Percentiles rank a stretch among this genome's conserved stretches.
phyloP scores from a whole-genome alignment of 2,113 vertebrate genomes.

The Rhinichthys klamathensis region DNA sequence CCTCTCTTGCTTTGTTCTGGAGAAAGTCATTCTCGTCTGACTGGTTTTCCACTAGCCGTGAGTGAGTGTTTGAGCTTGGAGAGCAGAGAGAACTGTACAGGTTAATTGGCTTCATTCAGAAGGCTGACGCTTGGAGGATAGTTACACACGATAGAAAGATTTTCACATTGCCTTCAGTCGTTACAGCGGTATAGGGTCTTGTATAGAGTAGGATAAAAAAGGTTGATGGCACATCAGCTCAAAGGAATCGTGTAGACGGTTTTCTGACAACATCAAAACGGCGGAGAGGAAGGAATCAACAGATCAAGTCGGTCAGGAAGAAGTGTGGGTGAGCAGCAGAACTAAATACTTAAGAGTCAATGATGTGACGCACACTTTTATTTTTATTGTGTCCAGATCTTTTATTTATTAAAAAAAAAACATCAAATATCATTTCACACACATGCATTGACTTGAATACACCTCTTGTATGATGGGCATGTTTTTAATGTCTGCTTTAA shows the following conservation, averaged over 20 bases:
- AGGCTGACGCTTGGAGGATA: background rate
- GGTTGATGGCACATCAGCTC: background rate
- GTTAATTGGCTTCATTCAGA: background rate
- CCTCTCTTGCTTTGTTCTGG: conserved; percentile 27
- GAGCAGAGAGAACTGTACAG: background rate
- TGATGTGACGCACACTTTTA: no score
- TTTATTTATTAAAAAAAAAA: no score
- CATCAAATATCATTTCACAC: no score
- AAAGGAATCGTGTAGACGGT: background rate
- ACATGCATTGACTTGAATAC: no score
- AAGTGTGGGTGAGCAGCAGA: background rate
- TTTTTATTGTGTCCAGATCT: no score
- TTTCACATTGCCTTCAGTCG: background rate
- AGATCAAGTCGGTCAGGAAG: background rate
- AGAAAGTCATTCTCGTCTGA: conserved; percentile 37
- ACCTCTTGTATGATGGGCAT: no score
- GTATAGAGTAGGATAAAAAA: background rate
- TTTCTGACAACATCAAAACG: background rate
- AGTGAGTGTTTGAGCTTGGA: background rate
- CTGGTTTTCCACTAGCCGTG: conserved; percentile 26
- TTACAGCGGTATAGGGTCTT: background rate
- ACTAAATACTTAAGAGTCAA: no score
- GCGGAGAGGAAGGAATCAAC: background rate
- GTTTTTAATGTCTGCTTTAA: no score
- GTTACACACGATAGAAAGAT: background rate